Evolutionary conservation across 2,113 vertebrate genomes (phyloP), one percentile per base, ranked within the genome.

Genomic region (Bos javanicus): DNA sequence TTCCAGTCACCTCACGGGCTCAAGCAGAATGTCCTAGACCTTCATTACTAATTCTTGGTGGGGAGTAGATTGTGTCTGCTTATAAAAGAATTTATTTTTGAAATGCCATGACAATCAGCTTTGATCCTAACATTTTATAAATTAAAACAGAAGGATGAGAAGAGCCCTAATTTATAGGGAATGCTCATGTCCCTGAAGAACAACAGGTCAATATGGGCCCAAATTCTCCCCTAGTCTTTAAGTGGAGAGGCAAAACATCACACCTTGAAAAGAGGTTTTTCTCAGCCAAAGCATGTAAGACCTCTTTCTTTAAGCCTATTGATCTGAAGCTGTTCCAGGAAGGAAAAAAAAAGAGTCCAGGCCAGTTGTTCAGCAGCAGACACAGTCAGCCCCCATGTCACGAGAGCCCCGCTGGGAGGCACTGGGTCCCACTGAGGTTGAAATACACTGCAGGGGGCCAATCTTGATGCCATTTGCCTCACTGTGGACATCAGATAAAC

Each of bases 381-480:
- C 94, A 28, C 94, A 97, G 39, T 97, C 93, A 28, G 98, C 94
- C 57, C 98, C 97, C 26, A 84, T 17, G 43, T 98, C 98, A 50
- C 59, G 76, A 56, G 95, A 87, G 81, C 11, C 98, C 95, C 62
- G 33, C 21, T 94, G 98, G 28, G 90, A 87, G 19, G 95, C 2
- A 6, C 90, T 56, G 5, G 97, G 17, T 94, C 94, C 97, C 14
- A 62, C 30, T 28, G 94, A 84, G 64, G 92, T 46, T 52, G 94
- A 62, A 46, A 97, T 88, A 11, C 97, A 94, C 76, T 98, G 98
- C 46, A 98, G 98, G 52, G 98, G 98, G 36, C 98, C 98, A 48
- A 98, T 98, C 98, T 98, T 98, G 97, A 98, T 98, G 25, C 98
- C 98, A 59, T 99, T 98, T 91, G 98, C 98, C 98, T 99, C 98